A percentile compares a stretch with the other conserved stretches of the same genome.
Evolutionary conservation across 2,797 vertebrate species (phyloP).

Genomic region (Cephalopachus bancanus): DNA sequence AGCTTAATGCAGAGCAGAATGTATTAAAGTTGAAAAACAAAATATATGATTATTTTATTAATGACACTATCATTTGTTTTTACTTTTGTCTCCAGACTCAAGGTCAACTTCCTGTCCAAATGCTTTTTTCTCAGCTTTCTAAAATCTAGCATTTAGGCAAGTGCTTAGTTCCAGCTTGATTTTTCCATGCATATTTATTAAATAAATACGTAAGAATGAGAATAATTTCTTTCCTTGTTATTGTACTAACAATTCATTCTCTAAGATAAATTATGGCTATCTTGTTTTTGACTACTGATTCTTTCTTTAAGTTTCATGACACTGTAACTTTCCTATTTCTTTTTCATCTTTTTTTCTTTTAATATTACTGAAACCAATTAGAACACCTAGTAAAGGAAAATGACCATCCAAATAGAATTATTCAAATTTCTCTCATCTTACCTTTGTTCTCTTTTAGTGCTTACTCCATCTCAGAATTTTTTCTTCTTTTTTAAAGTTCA

Average conservation of each 20-base stretch:
- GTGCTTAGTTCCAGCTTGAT: neutral
- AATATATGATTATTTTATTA: neutral
- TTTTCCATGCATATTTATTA: neutral
- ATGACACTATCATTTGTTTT: conserved; percentile 9
- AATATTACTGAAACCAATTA: neutral
- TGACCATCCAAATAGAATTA: neutral
- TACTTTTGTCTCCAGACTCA: neutral
- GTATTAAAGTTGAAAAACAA: neutral
- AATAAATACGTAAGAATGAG: neutral
- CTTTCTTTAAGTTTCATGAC: neutral
- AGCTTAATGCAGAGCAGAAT: neutral
- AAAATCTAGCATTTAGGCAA: neutral
- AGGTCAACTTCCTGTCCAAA: neutral
- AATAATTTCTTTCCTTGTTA: neutral
- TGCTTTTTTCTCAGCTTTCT: neutral
- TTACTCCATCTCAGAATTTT: neutral
- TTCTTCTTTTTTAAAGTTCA: neutral
- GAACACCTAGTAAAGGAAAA: neutral
- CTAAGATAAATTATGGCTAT: neutral
- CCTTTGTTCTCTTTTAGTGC: neutral
- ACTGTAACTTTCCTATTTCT: neutral
- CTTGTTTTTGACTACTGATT: neutral
- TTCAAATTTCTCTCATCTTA: neutral
- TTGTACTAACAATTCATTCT: neutral
- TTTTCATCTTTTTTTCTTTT: neutral